Conservation (phyloP, 2,888 invertebrate species). For the Oscheius myriophilus region DNA sequence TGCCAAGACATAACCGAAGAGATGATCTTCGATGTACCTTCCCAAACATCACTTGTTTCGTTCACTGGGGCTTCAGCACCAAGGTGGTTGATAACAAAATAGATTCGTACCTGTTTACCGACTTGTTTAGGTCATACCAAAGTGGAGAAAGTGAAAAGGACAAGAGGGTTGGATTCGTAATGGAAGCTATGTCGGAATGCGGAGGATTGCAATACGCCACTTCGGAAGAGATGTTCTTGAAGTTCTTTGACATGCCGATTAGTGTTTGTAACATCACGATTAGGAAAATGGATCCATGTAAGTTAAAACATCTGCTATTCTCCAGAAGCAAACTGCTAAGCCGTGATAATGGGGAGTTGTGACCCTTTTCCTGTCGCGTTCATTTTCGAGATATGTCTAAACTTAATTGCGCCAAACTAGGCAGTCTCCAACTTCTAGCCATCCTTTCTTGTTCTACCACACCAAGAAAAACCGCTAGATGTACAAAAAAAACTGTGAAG, state of each 20-base stretch:
- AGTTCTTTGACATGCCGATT: constrained; percentile 7
- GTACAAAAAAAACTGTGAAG: too few relatives aligned
- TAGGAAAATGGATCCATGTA: constrained; percentile 36
- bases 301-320: neutral
- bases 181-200: constrained; percentile 53
- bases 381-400: too few relatives aligned
- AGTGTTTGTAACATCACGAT: constrained; percentile 41
- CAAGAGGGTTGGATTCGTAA: constrained; percentile 53
- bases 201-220: constrained; percentile 62
- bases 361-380: too few relatives aligned
- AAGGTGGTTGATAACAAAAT: neutral
- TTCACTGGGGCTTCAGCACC: constrained; percentile 56
- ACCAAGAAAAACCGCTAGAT: too few relatives aligned
- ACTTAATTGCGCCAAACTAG: too few relatives aligned
- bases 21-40: constrained; percentile 1
- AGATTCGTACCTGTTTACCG: neutral
- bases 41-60: constrained; percentile 36
- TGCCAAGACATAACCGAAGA: constrained; percentile 36
- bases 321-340: neutral
- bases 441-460: too few relatives aligned
- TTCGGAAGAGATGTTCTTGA: constrained; percentile 24
- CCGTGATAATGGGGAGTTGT: neutral
- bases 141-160: constrained; percentile 34
- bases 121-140: constrained; percentile 11
- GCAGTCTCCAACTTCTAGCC: too few relatives aligned